Evolutionary conservation across 2,797 vertebrate species (phyloP), one percentile per base, ranked within the genome.

Genomic region (Oreortyx pictus): DNA sequence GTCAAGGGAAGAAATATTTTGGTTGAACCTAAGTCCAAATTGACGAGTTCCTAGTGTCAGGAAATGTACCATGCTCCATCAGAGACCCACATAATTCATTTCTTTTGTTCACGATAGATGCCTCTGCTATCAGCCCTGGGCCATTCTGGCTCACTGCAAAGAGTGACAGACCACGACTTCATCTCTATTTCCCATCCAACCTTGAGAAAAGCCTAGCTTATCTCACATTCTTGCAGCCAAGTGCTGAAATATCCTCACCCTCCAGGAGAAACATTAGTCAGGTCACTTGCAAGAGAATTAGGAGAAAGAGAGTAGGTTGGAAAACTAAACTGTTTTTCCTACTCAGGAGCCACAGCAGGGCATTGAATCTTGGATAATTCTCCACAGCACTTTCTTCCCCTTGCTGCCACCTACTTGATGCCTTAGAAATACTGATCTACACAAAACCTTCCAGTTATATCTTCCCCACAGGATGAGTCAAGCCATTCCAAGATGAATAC

Each of bases 391-490:
- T 13, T 19, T 20, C 52, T 59, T 56, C 29, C 41, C 25, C 50
- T n/a, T 13, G 13, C 7, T 49, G 13, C 14, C 43, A 10, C 25
- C 37, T 47, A 22, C 18, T 19, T 27, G 24, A 35, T 31, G 19
- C 49, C 31, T 54, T 23, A 29, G 11, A 78, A 41, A 66, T 15
- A n/a, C 31, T 10, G 14, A 78, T 25, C 10, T 56, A 17, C 13
- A 35, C 23, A 97, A 90, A 9, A 98, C 97, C 91, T 98, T 98
- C 95, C 98, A 98, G 37, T 96, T 97, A 78, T 98, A 98, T 80
- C 98, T 97, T 80, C 66, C 77, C 97, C 50, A n/a, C 14, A 29
- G 39, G 49, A n/a, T 29, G 18, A 43, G n/a, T 43, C 4, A 24
- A 64, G 47, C 39, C 33, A 31, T 65, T 33, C 23, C 31, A 29